Evolutionary conservation across 2,888 invertebrate genomes (phyloP), one percentile per base, ranked within the genome.

Genomic region (Hirtodrosophila cameraria): DNA sequence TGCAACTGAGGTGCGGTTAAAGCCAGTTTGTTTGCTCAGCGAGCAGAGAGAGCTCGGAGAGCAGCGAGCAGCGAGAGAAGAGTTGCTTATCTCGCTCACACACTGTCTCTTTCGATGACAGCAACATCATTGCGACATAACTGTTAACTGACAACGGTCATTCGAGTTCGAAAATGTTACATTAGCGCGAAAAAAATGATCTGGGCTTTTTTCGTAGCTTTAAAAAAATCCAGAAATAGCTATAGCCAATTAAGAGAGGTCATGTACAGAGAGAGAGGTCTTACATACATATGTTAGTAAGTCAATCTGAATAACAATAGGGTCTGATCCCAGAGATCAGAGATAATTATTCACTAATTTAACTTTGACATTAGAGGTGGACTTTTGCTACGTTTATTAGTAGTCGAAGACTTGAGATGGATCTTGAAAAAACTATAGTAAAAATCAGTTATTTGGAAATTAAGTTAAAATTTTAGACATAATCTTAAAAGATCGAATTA

Each of bases 1-100:
- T 45, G n/a, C 11, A 11, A 35, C 43, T 50, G 71, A 69, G 71
- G 71, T 60, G 71, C 69, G 71, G 71, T 60, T 65, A 50, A 13
- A 68, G 53, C 42, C 23, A 68, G 36, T 55, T 36, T 28, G 30
- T 42, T 46, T 43, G 42, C 15, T 46, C 25, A 38, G 35, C 16
- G 45, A 63, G 52, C 43, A 27, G 20, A 23, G 33, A 54, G 23
- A 61, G 39, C 43, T n/a, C n/a, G n/a, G n/a, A n/a, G n/a, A n/a
- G n/a, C 25, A 38, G 35, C 16, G 45, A 63, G 52, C 43, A 27
- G 20, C 28, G 33, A 54, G 23, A 61, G 39, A n/a, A n/a, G n/a
- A n/a, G n/a, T 39, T 18, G 39, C 30, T 41, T 52, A 61, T 61
- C 54, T 41, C 15, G 11, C 20, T n/a, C n/a, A 31, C 16, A 45